Conservation (phyloP, 2,888 invertebrate species). For the Panorpa germanica region DNA sequence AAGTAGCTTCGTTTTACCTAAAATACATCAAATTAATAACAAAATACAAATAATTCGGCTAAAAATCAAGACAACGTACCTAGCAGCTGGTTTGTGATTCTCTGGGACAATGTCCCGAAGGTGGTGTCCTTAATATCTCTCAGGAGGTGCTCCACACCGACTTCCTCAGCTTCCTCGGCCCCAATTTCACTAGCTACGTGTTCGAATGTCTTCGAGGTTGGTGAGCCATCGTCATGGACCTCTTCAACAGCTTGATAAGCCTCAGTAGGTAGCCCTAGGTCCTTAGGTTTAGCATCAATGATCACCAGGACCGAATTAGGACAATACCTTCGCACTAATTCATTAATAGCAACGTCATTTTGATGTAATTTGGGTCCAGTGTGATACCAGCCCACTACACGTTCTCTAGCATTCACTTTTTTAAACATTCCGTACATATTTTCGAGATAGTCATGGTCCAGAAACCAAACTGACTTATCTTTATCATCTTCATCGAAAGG, state of each 20-base stretch:
- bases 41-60: no score
- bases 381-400: slow-evolving; percentile 99
- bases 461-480: slow-evolving; percentile 97
- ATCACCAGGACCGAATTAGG: slow-evolving; percentile 97
- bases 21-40: no score
- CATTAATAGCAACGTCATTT: slow-evolving; percentile 97
- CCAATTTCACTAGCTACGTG: slow-evolving; percentile 99
- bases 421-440: slow-evolving; percentile 99
- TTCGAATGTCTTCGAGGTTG: slow-evolving; percentile 96
- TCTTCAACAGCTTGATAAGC: slow-evolving; percentile 98
- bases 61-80: no score
- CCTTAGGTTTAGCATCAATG: slow-evolving; percentile 96
- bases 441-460: slow-evolving; percentile 98
- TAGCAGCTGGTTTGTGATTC: slow-evolving; percentile 89
- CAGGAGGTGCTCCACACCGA: slow-evolving; percentile 95
- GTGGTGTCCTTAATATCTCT: slow-evolving; percentile 93
- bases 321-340: slow-evolving; percentile 86
- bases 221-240: slow-evolving; percentile 98
- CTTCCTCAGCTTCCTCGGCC: slow-evolving; percentile 99
- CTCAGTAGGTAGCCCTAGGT: slow-evolving; percentile 93
- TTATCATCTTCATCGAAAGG: slow-evolving; percentile 99
- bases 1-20: no score
- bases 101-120: slow-evolving; percentile 90
- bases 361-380: slow-evolving; percentile 97
- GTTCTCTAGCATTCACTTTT: slow-evolving; percentile 96